Base-by-base conservation (phyloP, 2,888 invertebrate species). In the Lithophane semibrunnea region DNA sequence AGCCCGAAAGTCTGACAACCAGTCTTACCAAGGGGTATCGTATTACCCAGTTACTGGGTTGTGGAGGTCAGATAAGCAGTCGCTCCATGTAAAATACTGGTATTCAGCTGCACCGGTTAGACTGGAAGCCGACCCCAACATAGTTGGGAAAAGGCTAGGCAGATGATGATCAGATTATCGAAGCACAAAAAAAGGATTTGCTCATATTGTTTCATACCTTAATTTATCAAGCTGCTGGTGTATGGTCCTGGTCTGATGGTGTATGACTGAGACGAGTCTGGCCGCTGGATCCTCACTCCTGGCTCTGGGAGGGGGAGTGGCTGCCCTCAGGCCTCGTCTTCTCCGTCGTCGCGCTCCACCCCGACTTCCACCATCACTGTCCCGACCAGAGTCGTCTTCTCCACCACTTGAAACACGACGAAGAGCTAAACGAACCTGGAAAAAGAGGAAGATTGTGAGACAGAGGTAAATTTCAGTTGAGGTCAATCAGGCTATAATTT, bases 361-460 rank as follows among this genome's bases (percentile, higher is more conserved):
- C 10, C 95, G 90, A 73, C 95, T 94, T 61, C 95, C 95, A 0
- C 93, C 94, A 60, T 96, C 96, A 80, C 97, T 97, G 87, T 97
- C 97, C 0, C 97, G 91, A 2, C 97, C 97, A 0, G 97, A 97
- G 82, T 97, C 97, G 2, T 97, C 97, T 88, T 97, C 97, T 0
- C 96, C 96, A 1, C 96, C 96, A 77, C 96, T 96, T 56, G 97
- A 96, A 37, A 95, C 88, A 21, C 96, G 92, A n/a, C 97, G 94
- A 18, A 97, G 94, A 1, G 96, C 95, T 47, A 97, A 91, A 0
- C 97, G 94, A 44, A 97, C 97, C 97, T 97, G 86, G 2, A 61
- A 60, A 49, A 13, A 1, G 2, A 73, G 8, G 5, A 24, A 58
- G 0, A 49, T 70, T 56, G 52, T 65, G 18, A 58, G 12, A 29